Percentiles rank a stretch among this genome's conserved stretches.
Evolutionary conservation across 2,797 vertebrate species (phyloP).

Genomic region (Hydrolagus colliei): DNA sequence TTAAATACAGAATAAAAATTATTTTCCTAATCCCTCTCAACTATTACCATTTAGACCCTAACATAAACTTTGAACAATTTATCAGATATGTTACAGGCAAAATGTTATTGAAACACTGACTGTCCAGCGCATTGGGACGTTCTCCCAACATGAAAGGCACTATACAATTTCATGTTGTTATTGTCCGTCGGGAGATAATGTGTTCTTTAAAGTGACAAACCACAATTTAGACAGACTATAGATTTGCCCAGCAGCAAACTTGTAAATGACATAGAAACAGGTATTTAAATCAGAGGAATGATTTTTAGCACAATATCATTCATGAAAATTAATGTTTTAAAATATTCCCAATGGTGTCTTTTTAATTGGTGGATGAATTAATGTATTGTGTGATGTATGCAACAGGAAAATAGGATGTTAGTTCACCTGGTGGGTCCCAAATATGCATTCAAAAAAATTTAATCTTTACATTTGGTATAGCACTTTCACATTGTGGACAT

Average conservation of each 20-base stretch:
- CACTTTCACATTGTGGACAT: too few species aligned
- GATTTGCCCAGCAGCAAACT: neutral
- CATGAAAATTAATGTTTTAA: conserved; percentile 34
- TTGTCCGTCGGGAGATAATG: neutral
- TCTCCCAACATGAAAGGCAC: too few species aligned
- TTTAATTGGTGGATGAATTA: neutral
- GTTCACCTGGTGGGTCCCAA: neutral
- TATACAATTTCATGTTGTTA: too few species aligned
- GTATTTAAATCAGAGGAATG: neutral
- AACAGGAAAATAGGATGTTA: too few species aligned
- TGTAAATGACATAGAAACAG: neutral
- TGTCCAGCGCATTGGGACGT: too few species aligned
- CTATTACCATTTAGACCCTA: neutral
- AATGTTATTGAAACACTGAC: too few species aligned
- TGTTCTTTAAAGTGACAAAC: neutral
- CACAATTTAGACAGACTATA: neutral
- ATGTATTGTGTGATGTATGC: neutral
- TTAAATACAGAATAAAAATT: too few species aligned
- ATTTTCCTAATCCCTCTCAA: too few species aligned
- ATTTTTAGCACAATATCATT: neutral
- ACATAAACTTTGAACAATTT: neutral
- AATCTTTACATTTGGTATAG: too few species aligned
- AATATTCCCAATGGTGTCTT: conserved; percentile 32
- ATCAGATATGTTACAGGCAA: too few species aligned
- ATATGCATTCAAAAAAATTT: neutral